Base-by-base conservation (phyloP, 2,113 vertebrate genomes). In the Myrmecophaga tridactyla region DNA sequence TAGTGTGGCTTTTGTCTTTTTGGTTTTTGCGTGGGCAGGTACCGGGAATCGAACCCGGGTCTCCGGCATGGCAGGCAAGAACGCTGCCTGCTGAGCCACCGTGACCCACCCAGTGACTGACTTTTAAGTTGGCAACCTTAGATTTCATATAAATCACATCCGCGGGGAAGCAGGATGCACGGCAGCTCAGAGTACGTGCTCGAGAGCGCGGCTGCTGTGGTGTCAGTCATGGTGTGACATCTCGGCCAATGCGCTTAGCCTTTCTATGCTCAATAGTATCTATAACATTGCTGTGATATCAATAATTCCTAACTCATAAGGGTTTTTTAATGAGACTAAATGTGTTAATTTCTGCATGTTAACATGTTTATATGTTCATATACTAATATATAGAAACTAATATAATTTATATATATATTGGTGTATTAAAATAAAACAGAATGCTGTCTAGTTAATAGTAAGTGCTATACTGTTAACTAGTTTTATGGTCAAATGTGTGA, bases 401-500 rank as follows among this genome's bases (percentile, higher is more conserved):
- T n/a, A n/a, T n/a, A n/a, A n/a, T n/a, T n/a, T n/a, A n/a, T n/a
- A n/a, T n/a, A n/a, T n/a, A n/a, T n/a, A n/a, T n/a, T n/a, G n/a
- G n/a, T n/a, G n/a, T n/a, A n/a, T n/a, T n/a, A n/a, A n/a, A n/a
- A n/a, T n/a, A 67, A 85, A 67, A 27, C 53, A 83, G 46, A 81
- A 82, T 11, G 36, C 39, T 53, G 0, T 67, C 56, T 63, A 36
- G 31, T 7, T 86, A 11, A 25, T 29, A 67, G 51, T 23, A 94
- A 92, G 20, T 72, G 34, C 29, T 63, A 0, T 43, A 29, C 53
- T 46, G 29, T 48, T 81, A 75, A 51, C 9, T 73, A 48, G 63
- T 69, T 92, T 70, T 75, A 43, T 87, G 27, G 48, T 53, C 51
- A 60, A 70, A 46, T 90, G 29, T 73, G 80, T 82, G 31, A 41